Evolutionary conservation across 2,113 vertebrate genomes (phyloP).

Genomic region (Syrrhaptes paradoxus): DNA sequence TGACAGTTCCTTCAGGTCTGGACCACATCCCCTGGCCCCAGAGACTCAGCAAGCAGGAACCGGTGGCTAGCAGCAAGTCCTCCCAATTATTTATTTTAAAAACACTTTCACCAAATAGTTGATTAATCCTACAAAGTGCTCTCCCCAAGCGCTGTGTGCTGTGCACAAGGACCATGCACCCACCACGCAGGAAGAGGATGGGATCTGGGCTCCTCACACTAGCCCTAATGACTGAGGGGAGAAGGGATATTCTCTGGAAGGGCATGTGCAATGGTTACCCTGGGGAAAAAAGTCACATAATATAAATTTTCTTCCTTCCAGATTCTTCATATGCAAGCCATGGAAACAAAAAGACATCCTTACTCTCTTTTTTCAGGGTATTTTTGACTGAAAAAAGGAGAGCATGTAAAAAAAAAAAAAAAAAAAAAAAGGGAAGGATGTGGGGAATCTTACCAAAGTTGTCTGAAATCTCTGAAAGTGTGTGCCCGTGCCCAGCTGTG

Average conservation of each 20-base stretch:
- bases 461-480: not conserved
- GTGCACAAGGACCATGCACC: not conserved
- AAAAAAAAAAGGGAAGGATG: not conserved
- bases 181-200: not conserved
- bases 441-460: not conserved
- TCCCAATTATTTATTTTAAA: not conserved
- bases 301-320: not conserved
- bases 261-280: fast-evolving
- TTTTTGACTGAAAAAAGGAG: not conserved
- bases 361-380: not conserved
- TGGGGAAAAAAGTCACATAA: not conserved
- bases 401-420: not conserved
- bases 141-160: fast-evolving
- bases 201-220: not conserved
- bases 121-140: not conserved
- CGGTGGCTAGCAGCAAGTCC: not conserved
- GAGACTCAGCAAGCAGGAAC: not conserved
- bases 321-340: not conserved
- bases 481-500: not conserved
- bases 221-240: not conserved
- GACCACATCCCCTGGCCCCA: not conserved
- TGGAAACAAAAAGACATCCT: not conserved
- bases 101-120: not conserved
- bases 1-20: not conserved
- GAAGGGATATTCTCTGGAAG: not conserved